Conservation (phyloP, 1,140 invertebrate species). For the Drosophila biarmipes region DNA sequence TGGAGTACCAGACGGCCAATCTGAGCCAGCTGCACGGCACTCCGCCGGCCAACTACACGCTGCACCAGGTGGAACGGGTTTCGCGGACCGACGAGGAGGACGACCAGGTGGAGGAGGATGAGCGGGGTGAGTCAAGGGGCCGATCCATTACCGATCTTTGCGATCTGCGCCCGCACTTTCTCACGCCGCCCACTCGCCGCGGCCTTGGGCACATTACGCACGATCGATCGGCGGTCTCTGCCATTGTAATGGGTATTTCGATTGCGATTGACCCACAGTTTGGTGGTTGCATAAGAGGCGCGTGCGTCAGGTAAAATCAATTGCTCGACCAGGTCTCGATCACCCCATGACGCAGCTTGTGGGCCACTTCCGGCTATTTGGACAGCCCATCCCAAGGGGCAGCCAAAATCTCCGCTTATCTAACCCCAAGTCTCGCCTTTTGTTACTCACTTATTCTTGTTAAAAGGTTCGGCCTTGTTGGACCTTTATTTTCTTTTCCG, state of each 20-base stretch:
- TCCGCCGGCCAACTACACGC: slow-evolving; percentile 46
- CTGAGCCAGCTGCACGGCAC: slow-evolving; percentile 49
- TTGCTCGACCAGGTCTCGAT: slow-evolving; percentile 33
- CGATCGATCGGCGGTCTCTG: slow-evolving; percentile 17
- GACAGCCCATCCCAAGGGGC: background rate
- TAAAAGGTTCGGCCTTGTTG: slow-evolving; percentile 72
- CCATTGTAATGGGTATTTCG: slow-evolving; percentile 19
- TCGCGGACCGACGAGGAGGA: slow-evolving; percentile 27
- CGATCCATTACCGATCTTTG: slow-evolving; percentile 10
- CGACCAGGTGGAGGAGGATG: slow-evolving; percentile 61
- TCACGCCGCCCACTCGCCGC: slow-evolving; percentile 22
- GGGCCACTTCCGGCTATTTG: slow-evolving; percentile 6
- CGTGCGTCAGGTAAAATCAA: slow-evolving; percentile 73
- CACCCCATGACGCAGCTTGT: slow-evolving; percentile 11
- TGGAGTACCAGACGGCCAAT: slow-evolving; percentile 66
- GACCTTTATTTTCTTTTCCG: slow-evolving; percentile 25
- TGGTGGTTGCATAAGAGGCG: slow-evolving; percentile 59
- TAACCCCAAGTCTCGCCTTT: slow-evolving; percentile 35
- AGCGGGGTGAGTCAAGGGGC: slow-evolving; percentile 47
- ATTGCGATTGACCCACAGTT: background rate
- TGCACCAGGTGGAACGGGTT: slow-evolving; percentile 38
- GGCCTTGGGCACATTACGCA: slow-evolving; percentile 23
- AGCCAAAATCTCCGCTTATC: slow-evolving; percentile 14
- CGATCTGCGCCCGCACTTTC: slow-evolving; percentile 26
- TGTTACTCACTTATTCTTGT: slow-evolving; percentile 66